Base-by-base conservation (phyloP, 2,888 invertebrate species). In the Dicycla oo region DNA sequence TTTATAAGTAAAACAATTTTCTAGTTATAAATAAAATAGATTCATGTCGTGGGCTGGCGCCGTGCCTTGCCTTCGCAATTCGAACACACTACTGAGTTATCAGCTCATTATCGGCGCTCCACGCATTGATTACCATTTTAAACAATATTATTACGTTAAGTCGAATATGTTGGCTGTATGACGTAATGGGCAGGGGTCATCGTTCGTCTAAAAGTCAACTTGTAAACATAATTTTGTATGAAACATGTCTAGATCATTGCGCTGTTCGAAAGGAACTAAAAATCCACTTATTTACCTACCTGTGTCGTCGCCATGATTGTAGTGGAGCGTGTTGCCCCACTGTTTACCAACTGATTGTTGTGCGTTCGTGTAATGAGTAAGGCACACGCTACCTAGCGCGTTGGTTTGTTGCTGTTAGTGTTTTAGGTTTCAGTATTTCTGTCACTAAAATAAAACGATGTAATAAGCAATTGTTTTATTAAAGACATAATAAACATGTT, bases 401-500 rank as follows among this genome's bases (percentile, higher is more conserved):
- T n/a, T 54, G 11, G 30, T 40, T 26, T 38, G 18, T 23, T 53
- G 18, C 10, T 47, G 30, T 43, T 30, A 6, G 20, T 34, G 34
- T 34, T 34, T 34, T 38, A 49, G 18, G 11, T 11, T 13, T 13
- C 1, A 49, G 20, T 26, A 20, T 38, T 20, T 7, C 43, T 40
- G 13, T n/a, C 53, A 83, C 62, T 57, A 78, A 88, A 92, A 90
- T 87, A 77, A 91, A 91, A 90, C 87, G 23, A 88, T 81, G 62
- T 86, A 88, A 85, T 95, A 95, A 95, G 95, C 95, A 95, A 94
- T 94, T 92, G 89, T 94, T 96, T 95, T 96, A 95, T 95, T 96
- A 95, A 94, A 96, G 95, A 94, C 93, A 93, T 95, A 96, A 95
- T 95, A 96, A 96, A 95, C 95, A 95, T 95, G 93, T 94, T 94